Conservation (phyloP, 1,140 invertebrate genomes). For the Drosophila chauvacae region DNA sequence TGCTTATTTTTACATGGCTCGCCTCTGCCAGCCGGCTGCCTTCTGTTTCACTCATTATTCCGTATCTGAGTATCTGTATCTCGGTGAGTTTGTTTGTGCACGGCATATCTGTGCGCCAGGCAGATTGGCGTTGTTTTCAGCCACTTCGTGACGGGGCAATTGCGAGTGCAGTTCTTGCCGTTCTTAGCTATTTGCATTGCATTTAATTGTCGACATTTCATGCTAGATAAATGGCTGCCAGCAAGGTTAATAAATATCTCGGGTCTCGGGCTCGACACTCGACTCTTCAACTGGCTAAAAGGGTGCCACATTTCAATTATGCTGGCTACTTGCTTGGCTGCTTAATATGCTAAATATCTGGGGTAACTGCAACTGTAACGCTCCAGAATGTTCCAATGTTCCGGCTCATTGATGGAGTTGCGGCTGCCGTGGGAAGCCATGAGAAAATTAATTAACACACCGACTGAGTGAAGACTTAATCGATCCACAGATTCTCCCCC, state of each 20-base stretch:
- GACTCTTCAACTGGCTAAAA: constrained; percentile 21
- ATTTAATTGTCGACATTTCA: constrained; percentile 77
- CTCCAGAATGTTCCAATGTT: constrained; percentile 41
- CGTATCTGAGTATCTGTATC: constrained; percentile 29
- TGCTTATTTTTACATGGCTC: constrained; percentile 77
- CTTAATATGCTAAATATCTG: constrained; percentile 50
- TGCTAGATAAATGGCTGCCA: constrained; percentile 68
- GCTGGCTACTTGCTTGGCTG: constrained; percentile 19
- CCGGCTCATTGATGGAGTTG: constrained; percentile 45
- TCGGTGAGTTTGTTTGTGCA: constrained; percentile 15
- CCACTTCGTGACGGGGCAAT: constrained; percentile 65
- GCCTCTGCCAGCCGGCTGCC: constrained; percentile 31
- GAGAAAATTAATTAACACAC: constrained; percentile 38
- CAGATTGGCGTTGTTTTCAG: constrained; percentile 30
- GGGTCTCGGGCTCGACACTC: constrained; percentile 16
- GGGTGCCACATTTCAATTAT: constrained; percentile 56
- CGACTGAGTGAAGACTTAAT: constrained; percentile 6
- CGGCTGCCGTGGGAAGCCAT: background rate
- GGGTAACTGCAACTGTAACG: constrained; percentile 31
- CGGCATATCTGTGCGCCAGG: constrained; percentile 23
- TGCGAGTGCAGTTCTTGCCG: constrained; percentile 49
- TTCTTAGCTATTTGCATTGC: constrained; percentile 68
- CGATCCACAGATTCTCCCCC: constrained; percentile 8
- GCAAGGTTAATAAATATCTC: constrained; percentile 63
- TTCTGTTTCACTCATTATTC: constrained; percentile 52